Percentiles rank a stretch among this genome's conserved stretches.
These are phyloP conservation scores for Dolichotis patagonum DNA, from an alignment of 2,113 vertebrate genomes.

Conservation along the genomic window DNA sequence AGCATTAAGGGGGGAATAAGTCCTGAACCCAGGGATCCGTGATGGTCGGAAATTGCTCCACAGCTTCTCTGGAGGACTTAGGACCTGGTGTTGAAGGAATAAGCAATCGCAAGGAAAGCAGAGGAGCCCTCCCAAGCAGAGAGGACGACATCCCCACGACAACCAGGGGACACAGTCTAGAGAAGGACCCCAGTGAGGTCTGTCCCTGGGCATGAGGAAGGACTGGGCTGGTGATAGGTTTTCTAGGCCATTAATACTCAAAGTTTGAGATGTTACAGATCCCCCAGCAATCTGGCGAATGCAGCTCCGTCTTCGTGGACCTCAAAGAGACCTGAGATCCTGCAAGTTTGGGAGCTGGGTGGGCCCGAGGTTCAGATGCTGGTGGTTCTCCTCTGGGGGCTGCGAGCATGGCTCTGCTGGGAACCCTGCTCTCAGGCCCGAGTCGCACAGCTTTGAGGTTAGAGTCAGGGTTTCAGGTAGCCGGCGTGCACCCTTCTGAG, in stretches of 20 bases:
- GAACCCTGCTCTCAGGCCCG: background rate
- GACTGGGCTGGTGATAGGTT: background rate
- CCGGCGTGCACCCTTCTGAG: background rate
- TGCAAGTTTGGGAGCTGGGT: background rate
- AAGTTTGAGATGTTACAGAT: background rate
- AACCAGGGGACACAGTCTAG: background rate
- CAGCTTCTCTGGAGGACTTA: background rate
- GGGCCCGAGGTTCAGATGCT: background rate
- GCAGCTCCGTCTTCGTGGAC: background rate
- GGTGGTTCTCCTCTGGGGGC: background rate
- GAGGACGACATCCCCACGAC: rapidly evolving
- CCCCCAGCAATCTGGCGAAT: background rate
- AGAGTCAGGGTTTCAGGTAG: background rate
- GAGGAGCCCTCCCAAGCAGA: no score
- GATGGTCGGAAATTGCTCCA: background rate
- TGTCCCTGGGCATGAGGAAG: background rate
- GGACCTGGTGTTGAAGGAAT: background rate
- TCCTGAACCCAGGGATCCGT: rapidly evolving
- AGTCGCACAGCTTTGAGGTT: background rate
- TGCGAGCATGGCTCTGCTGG: rapidly evolving
- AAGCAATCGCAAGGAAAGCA: background rate
- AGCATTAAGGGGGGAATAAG: background rate
- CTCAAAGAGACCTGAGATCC: background rate
- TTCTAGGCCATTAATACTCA: background rate
- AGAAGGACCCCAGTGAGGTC: background rate